phyloP scores from a whole-genome alignment of 2,797 vertebrate genomes.

The Lacerta bilineata region DNA sequence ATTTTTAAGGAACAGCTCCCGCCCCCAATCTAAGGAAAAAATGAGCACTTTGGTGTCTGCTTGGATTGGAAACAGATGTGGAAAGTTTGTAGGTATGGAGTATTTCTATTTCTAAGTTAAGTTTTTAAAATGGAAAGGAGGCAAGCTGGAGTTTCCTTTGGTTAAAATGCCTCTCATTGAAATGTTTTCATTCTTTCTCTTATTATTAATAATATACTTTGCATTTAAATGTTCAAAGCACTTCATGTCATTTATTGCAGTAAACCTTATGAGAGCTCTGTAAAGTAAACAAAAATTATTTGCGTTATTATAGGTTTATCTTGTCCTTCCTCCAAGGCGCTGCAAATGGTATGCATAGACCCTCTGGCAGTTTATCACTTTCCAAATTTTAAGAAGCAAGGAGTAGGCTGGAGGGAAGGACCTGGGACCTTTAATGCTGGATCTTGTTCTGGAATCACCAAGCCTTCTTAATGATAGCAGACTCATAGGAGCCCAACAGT shows the following conservation, averaged over 20 bases:
- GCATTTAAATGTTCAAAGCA: background rate
- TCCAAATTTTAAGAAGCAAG: background rate
- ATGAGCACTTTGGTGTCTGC: background rate
- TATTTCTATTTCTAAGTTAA: conserved; percentile 12
- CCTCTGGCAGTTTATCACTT: background rate
- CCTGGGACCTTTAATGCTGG: background rate
- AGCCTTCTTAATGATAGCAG: too few relatives aligned
- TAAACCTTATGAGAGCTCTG: background rate
- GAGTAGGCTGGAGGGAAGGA: background rate
- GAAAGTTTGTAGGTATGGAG: conserved; percentile 2
- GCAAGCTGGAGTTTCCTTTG: background rate
- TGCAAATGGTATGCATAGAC: background rate
- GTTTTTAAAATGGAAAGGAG: background rate
- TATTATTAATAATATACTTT: background rate
- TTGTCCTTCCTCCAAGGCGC: background rate
- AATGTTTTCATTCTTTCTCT: too few relatives aligned
- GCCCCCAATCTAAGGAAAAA: background rate
- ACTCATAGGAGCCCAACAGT: too few relatives aligned
- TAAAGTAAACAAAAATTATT: background rate
- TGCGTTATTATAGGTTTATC: background rate
- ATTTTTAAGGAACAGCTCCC: background rate
- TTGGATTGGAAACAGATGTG: conserved; percentile 26
- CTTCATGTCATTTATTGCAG: background rate
- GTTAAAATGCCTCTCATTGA: background rate
- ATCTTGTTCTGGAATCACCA: background rate